Base-by-base conservation (phyloP, 2,888 invertebrate species). In the Eupeodes luniger region DNA sequence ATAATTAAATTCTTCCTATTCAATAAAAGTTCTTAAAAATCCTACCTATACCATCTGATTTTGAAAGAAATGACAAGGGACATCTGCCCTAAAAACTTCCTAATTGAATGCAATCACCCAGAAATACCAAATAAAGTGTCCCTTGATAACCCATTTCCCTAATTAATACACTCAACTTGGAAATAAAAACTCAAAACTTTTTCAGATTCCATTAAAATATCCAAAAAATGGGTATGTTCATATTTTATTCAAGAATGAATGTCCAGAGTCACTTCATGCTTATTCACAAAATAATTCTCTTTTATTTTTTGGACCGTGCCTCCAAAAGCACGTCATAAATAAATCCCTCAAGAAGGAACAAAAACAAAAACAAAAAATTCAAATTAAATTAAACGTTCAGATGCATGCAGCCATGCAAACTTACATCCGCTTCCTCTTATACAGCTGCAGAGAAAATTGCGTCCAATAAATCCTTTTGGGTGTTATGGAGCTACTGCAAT, bases 401-500 rank as follows among this genome's bases (percentile, higher is more conserved):
- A 64, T 11, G 44, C n/a, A 51, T 51, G 40, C 16, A 11, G 40
- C 40, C 62, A 40, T 44, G 36, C 40, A 44, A 64, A 64, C 62
- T 64, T 64, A 64, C 62, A 69, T 85, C 81, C 76, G 55, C 51
- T 51, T 81, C 51, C 75, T 80, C 9, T 40, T 40, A 5, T n/a
- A 51, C 44, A 64, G 57, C 51, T 40, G 27, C 55, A 55, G 36
- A 2, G 2, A 40, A 70, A 70, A 40, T 55, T 36, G 6, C 55
- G 6, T 55, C 19, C 10, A 44, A 67, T 55, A 40, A 79, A 53
- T 67, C 61, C 59, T 67, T 27, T n/a, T 69, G 11, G 19, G 12
- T 75, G 49, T 27, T 27, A 51, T 47, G 40, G 40, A 7, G n/a
- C 36, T 55, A 59, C 16, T 83, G 66, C 77, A 74, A 51, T 62